phyloP scores from a whole-genome alignment of 2,888 invertebrate species.

The Amphipoea lucens region DNA sequence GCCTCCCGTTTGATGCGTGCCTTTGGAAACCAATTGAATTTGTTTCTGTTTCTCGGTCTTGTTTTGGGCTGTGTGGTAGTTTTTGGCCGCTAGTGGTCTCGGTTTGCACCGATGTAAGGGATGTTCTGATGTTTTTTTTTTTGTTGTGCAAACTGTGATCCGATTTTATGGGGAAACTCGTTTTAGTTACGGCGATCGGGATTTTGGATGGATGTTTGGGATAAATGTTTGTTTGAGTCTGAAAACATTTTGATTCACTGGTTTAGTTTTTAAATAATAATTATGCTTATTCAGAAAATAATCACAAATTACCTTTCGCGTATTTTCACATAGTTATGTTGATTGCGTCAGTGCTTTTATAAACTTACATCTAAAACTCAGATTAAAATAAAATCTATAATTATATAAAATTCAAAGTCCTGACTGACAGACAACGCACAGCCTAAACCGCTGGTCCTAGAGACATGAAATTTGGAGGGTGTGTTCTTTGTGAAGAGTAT shows the following conservation, averaged over 20 bases:
- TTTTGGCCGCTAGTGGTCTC: constrained; percentile 51
- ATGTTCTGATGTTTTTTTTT: constrained; percentile 20
- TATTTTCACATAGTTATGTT: not conserved
- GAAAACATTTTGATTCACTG: not conserved
- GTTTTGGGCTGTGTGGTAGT: constrained; percentile 56
- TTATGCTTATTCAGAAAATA: not conserved
- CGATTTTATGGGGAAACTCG: constrained; percentile 4
- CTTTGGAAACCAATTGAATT: constrained; percentile 79
- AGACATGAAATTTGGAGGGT: too few relatives aligned
- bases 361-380: not conserved
- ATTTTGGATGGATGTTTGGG: not conserved
- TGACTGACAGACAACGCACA: too few relatives aligned
- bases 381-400: too few relatives aligned
- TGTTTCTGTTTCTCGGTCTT: constrained; percentile 68
- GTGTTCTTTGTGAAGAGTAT: too few relatives aligned
- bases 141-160: constrained; percentile 1
- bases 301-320: not conserved
- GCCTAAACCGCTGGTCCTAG: too few relatives aligned
- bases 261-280: not conserved
- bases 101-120: constrained; percentile 34
- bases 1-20: constrained; percentile 74
- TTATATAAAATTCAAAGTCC: too few relatives aligned
- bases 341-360: not conserved
- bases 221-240: not conserved
- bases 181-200: not conserved